Evolutionary conservation across 2,113 vertebrate species (phyloP), one percentile per base, ranked within the genome.

Genomic region (Nannospalax galili): DNA sequence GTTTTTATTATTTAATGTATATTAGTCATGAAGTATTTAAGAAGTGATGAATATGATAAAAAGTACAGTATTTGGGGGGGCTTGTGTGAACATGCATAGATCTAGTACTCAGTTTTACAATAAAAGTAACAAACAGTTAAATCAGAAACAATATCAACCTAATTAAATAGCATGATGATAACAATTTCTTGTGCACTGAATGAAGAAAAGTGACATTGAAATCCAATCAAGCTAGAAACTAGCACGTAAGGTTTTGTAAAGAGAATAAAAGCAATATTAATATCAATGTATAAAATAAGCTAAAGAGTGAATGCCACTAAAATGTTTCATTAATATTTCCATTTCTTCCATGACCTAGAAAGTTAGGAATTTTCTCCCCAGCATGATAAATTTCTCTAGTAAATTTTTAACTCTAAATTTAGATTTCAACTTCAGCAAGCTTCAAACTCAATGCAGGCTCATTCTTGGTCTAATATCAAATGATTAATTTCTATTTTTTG

Each of bases 61-160:
- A 69, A 8, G 4, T 17, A 30, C 35, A 62, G 35, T 78, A n/a
- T 78, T 78, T 74, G 22, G 67, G 35, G 37, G 10, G 14, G n/a
- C n/a, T n/a, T 37, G 70, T 87, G 24, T 70, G 4, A 15, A n/a
- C 37, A 30, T n/a, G 37, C 48, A 70, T 60, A 87, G n/a, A 70
- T 77, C 48, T 86, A 7, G 0, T 58, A 20, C 30, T 78, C 62
- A 75, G 28, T 35, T 92, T 86, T 92, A 60, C 20, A 60, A 52
- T 62, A 30, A 78, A 92, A 92, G 45, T 67, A 67, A 52, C 40
- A 28, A 86, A 78, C 45, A 92, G 15, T 92, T 20, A 92, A 58
- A 92, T 56, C 12, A 67, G 28, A 69, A 92, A 86, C 69, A 75
- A 15, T 64, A 69, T 19, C 62, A 69, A 58, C 67, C 35, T 56